phyloP scores from a whole-genome alignment of 2,888 invertebrate genomes.

The Lepidochitona cinerea region DNA sequence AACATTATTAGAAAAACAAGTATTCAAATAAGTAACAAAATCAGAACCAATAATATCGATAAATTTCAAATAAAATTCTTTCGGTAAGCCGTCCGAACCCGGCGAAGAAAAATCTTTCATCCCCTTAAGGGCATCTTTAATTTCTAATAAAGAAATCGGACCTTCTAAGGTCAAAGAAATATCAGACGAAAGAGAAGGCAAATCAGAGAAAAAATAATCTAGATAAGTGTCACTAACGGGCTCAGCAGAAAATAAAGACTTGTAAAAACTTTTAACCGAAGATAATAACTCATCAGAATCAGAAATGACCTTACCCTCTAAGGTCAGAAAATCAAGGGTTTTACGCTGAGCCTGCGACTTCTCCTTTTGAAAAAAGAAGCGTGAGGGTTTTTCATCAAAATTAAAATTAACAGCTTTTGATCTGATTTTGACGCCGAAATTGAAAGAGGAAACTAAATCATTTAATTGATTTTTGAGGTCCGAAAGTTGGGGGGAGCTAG shows the following conservation, averaged over 20 bases:
- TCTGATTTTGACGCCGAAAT: no score
- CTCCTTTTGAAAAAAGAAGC: no score
- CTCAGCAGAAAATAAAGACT: background rate
- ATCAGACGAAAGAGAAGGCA: background rate
- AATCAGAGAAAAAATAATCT: background rate
- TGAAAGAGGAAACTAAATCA: no score
- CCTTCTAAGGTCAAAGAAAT: background rate
- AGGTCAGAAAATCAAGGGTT: no score
- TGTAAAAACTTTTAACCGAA: no score
- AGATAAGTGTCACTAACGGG: background rate
- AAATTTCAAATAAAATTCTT: constrained; percentile 10
- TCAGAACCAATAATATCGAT: background rate
- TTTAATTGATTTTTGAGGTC: no score
- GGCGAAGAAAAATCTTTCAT: constrained; percentile 8
- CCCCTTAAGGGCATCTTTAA: background rate
- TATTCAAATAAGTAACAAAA: background rate
- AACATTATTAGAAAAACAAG: background rate
- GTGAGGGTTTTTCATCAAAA: no score
- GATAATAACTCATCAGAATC: no score
- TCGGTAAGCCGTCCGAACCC: constrained; percentile 3
- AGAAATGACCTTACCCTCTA: no score
- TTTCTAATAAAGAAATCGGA: background rate
- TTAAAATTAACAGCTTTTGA: no score
- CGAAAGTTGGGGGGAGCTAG: no score
- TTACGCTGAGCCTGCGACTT: no score